Evolutionary conservation across 92 coral and sea anemone genomes (phyloP).

Genomic region (Parazoanthus swiftii): DNA sequence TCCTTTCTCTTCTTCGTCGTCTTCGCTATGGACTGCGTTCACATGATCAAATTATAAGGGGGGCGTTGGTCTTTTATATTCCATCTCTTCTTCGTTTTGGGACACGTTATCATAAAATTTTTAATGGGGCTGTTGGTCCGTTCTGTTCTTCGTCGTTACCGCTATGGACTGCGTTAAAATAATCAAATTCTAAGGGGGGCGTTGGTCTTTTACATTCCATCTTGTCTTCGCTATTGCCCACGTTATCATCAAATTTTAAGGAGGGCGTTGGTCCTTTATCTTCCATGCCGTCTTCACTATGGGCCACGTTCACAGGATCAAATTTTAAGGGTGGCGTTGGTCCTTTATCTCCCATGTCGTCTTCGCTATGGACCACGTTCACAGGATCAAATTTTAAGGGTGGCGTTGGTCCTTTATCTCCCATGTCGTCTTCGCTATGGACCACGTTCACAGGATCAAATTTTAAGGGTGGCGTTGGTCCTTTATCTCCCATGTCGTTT

Average conservation of each 20-base stretch:
- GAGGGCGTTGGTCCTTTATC: not conserved
- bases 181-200: not conserved
- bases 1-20: not conserved
- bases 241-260: not conserved
- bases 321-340: not conserved
- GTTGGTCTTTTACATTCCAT: no score
- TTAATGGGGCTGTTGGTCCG: no score
- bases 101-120: not conserved
- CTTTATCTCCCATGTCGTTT: no score
- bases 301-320: no score
- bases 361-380: not conserved
- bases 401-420: not conserved
- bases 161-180: not conserved
- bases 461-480: no score
- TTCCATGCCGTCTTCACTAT: no score
- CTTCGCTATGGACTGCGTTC: slow-evolving; percentile 9
- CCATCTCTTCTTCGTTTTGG: not conserved
- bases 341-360: not conserved
- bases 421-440: not conserved
- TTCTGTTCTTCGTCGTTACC: no score
- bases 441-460: not conserved
- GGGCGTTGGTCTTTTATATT: not conserved
- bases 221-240: no score
- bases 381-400: not conserved
- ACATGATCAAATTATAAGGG: not conserved